Evolutionary conservation across 2,888 invertebrate genomes (phyloP), one percentile per base, ranked within the genome.

Genomic region (Melitaea athalia): DNA sequence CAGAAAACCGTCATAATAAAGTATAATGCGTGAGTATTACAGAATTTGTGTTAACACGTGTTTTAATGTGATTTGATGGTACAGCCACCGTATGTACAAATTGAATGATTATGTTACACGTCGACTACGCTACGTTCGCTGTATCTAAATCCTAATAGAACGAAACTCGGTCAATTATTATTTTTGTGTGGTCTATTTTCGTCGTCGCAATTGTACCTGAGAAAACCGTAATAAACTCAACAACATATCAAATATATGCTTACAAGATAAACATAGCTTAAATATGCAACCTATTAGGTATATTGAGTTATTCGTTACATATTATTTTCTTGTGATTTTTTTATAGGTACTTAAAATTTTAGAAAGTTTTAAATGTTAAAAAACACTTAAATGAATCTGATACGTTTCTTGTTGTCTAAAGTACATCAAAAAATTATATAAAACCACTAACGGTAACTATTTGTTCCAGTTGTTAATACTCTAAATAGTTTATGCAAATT

Each of bases 21-120:
- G 61, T 77, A 70, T 75, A 79, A 81, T 81, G 78, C 78, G 92
- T 92, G 73, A 92, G 92, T 91, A 76, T 67, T 91, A 75, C 66
- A 81, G 77, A 59, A 70, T 62, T 74, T 70, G 31, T 49, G 33
- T 60, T 42, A 38, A 88, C 91, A 91, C 90, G 89, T 91, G 91
- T 85, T 82, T n/a, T 53, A 11, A 15, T 15, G 75, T 75, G 79
- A 79, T 78, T 53, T 83, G 80, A 68, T 74, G 31, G 42, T 45
- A 50, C 76, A 77, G 78, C 79, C 85, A 82, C 77, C 14, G 78
- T 83, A 79, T 81, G 79, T 79, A 74, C 76, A 73, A 76, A 81
- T 72, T 74, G 70, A 71, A 69, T 74, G 68, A 76, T 74, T 77
- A 57, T 68, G 70, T 73, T 66, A 71, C 74, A 78, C 68, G 74